phyloP scores from a whole-genome alignment of 92 coral and sea anemone species.

The Diadumene lineata region DNA sequence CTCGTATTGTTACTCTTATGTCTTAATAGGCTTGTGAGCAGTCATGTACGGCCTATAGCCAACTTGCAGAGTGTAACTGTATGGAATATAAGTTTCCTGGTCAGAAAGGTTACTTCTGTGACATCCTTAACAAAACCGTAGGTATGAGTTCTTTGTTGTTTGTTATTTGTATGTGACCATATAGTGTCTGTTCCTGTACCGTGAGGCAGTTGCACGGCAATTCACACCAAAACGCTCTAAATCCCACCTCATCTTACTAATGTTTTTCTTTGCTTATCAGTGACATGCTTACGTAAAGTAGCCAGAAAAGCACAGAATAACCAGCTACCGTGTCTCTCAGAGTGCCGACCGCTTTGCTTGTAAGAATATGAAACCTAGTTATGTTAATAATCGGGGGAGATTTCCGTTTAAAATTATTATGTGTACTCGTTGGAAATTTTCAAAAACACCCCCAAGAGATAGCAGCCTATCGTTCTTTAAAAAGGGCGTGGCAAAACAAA shows the following conservation, averaged over 20 bases:
- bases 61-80: constrained; percentile 50
- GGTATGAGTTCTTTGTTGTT: constrained; percentile 45
- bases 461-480: too few species aligned
- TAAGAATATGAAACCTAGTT: background rate
- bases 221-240: too few species aligned
- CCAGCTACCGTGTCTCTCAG: background rate
- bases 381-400: too few species aligned
- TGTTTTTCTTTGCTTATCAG: background rate
- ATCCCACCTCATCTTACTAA: background rate
- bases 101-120: constrained; percentile 37
- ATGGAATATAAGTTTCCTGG: constrained; percentile 61
- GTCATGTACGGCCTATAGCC: constrained; percentile 64
- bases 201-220: too few species aligned
- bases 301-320: background rate
- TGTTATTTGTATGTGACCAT: background rate
- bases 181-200: background rate
- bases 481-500: too few species aligned
- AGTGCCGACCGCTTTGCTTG: constrained; percentile 2
- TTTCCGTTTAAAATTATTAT: too few species aligned
- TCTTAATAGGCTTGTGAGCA: constrained; percentile 61
- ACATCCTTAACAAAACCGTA: constrained; percentile 35
- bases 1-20: too few species aligned
- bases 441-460: too few species aligned
- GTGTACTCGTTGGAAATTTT: too few species aligned
- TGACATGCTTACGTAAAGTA: constrained; percentile 8